Conservation (phyloP, 2,888 invertebrate species). For the Caenorhabditis macrosperma region DNA sequence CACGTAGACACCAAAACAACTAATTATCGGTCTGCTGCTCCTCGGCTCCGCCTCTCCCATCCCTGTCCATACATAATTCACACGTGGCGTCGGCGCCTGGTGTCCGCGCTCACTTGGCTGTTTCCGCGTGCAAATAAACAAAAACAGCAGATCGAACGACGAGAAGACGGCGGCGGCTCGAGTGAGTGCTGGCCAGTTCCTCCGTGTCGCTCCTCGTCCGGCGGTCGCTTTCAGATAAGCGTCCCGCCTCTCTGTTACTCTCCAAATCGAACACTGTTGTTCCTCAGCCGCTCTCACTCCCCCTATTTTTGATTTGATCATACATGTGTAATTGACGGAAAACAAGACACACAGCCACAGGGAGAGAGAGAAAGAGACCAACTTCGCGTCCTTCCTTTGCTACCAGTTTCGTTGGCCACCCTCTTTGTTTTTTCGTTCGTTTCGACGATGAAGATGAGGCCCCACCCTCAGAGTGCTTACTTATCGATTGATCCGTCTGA, state of each 20-base stretch:
- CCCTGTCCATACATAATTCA: constrained; percentile 11
- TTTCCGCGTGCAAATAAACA: constrained; percentile 11
- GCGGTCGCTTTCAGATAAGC: constrained; percentile 11
- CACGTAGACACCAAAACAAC: constrained; percentile 1
- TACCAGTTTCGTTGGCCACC: constrained; percentile 26
- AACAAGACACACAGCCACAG: constrained; percentile 18
- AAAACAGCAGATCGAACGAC: background rate
- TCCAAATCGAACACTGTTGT: constrained; percentile 17
- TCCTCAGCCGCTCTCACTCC: background rate
- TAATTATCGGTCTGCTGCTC: constrained; percentile 8
- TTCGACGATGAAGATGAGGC: background rate
- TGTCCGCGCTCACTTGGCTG: background rate
- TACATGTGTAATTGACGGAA: constrained; percentile 32
- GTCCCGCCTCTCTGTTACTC: background rate
- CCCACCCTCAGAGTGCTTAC: background rate
- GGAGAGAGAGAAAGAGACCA: constrained; percentile 5
- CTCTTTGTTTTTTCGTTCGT: constrained; percentile 10
- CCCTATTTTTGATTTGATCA: constrained; percentile 21
- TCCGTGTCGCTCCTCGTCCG: background rate
- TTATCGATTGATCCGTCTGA: constrained; percentile 1
- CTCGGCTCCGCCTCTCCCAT: background rate
- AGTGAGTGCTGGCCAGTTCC: constrained; percentile 9
- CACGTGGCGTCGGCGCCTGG: constrained; percentile 8
- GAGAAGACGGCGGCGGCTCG: background rate
- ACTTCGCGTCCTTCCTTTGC: background rate